Percentiles rank a stretch among this genome's conserved stretches.
Conservation (phyloP, 2,797 vertebrate species). For the Neosilurus hyrtlii region DNA sequence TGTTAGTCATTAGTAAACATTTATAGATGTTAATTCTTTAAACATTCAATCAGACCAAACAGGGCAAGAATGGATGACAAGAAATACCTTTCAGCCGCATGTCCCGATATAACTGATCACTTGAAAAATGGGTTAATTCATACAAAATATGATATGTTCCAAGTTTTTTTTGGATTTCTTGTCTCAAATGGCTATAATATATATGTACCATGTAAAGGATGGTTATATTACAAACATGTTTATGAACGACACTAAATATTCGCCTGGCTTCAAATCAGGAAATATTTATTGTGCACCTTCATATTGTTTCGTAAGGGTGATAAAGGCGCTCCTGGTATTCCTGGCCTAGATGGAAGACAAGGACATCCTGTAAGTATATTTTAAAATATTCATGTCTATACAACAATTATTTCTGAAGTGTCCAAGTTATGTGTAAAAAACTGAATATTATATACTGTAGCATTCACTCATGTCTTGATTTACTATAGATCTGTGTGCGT, state of each 20-base stretch:
- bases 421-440: neutral
- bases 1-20: no score
- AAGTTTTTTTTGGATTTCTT: no score
- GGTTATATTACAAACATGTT: conserved; percentile 26
- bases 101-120: no score
- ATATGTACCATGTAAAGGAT: neutral
- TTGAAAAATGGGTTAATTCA: no score
- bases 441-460: neutral
- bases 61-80: no score
- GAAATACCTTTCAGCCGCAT: no score
- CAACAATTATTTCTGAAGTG: neutral
- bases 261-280: neutral
- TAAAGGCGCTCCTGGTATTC: conserved; percentile 77
- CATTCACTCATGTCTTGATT: neutral
- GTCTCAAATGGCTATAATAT: neutral
- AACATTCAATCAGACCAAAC: no score
- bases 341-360: conserved; percentile 82
- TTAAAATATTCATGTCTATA: neutral
- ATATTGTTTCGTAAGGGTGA: conserved; percentile 79
- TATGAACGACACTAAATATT: neutral
- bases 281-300: conserved; percentile 14
- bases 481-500: neutral
- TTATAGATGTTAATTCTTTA: no score
- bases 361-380: conserved; percentile 85
- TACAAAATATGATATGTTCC: no score